phyloP scores from a whole-genome alignment of 2,888 invertebrate genomes.

The Rhogogaster chlorosoma region DNA sequence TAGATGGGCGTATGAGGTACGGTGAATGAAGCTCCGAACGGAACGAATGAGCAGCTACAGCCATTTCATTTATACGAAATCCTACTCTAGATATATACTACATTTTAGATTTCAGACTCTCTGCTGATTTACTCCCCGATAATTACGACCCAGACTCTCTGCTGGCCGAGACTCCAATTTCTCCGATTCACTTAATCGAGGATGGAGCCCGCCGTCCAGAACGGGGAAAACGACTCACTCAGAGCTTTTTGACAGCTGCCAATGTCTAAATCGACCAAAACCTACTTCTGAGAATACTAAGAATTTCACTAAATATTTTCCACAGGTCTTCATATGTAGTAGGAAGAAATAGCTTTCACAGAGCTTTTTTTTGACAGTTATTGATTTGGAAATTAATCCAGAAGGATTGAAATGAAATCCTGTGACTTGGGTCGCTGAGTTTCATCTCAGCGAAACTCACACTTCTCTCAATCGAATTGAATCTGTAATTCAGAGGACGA shows the following conservation, averaged over 20 bases:
- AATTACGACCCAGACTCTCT: neutral
- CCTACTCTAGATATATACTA: neutral
- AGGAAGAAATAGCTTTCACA: neutral
- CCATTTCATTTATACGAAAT: neutral
- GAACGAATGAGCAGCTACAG: slow-evolving; percentile 20
- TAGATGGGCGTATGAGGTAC: neutral
- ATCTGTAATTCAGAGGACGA: neutral
- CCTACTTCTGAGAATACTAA: neutral
- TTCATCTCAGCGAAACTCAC: neutral
- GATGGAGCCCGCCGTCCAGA: neutral
- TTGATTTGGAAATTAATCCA: neutral
- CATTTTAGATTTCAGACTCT: slow-evolving; percentile 18
- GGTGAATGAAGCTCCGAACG: slow-evolving; percentile 11
- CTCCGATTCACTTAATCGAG: neutral
- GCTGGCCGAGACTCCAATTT: neutral
- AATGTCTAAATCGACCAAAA: neutral
- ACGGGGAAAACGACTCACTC: neutral
- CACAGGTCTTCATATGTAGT: neutral
- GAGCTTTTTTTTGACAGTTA: neutral
- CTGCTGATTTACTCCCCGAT: neutral
- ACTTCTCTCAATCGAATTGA: neutral
- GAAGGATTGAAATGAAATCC: neutral
- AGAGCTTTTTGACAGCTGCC: slow-evolving; percentile 23
- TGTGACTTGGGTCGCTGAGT: neutral
- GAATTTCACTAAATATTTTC: neutral